Conservation (phyloP, 2,888 invertebrate genomes). For the Drosophila anomalata region DNA sequence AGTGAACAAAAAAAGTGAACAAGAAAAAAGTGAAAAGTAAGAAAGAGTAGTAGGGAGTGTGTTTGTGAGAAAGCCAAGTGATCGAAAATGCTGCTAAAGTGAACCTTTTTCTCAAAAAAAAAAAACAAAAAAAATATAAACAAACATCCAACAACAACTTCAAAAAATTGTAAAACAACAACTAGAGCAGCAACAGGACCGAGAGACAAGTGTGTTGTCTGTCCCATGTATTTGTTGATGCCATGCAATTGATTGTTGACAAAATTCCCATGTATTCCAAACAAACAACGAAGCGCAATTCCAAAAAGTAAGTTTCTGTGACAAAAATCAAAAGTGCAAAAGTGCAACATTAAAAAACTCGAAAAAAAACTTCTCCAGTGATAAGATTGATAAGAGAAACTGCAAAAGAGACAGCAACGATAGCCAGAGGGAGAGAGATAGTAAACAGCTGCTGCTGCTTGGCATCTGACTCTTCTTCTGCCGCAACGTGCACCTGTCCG, state of each 20-base stretch:
- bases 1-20: constrained; percentile 39
- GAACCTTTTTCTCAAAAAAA: constrained; percentile 35
- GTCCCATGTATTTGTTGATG: constrained; percentile 74
- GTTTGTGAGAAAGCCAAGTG: constrained; percentile 21
- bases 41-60: constrained; percentile 15
- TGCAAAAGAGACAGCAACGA: constrained; percentile 44
- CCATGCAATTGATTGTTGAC: constrained; percentile 84
- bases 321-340: constrained; percentile 19
- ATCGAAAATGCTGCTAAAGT: constrained; percentile 41
- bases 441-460: constrained; percentile 33
- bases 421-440: constrained; percentile 31
- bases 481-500: constrained; percentile 52
- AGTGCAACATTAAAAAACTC: constrained; percentile 10
- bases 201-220: constrained; percentile 58
- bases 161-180: constrained; percentile 39
- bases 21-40: constrained; percentile 29
- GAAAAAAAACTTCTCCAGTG: constrained; percentile 35
- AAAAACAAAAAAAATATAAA: constrained; percentile 24
- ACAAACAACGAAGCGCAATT: constrained; percentile 84
- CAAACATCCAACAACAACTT: constrained; percentile 25
- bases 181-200: constrained; percentile 38
- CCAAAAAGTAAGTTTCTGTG: constrained; percentile 82
- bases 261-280: constrained; percentile 84
- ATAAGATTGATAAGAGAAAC: constrained; percentile 46
- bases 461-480: constrained; percentile 27